A percentile compares a stretch with the other conserved stretches of the same genome.
Evolutionary conservation across 1,140 invertebrate genomes (phyloP).

Genomic region (Ips typographus): DNA sequence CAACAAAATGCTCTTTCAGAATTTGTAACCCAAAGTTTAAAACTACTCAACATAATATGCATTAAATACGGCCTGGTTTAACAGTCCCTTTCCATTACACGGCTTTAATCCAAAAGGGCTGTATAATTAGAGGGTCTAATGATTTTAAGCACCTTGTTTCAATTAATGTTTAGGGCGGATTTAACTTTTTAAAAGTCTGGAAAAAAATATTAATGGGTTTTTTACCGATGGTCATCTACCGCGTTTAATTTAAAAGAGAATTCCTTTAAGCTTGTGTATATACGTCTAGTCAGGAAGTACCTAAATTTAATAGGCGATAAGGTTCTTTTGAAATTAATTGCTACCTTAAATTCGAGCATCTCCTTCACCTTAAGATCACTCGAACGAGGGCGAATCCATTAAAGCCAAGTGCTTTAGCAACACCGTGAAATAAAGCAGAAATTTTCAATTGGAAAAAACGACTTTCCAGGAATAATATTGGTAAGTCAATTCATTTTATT

Average conservation of each 20-base stretch:
- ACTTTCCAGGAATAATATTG: background rate
- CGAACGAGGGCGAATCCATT: constrained; percentile 8
- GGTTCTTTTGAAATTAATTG: constrained; percentile 13
- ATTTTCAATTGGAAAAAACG: background rate
- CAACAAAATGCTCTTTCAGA: constrained; percentile 20
- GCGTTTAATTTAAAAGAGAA: background rate
- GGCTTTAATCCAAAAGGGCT: constrained; percentile 27
- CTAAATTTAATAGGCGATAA: constrained; percentile 13
- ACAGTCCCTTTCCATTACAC: constrained; percentile 26
- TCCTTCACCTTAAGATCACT: constrained; percentile 12
- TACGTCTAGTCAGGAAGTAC: background rate
- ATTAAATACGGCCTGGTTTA: constrained; percentile 27
- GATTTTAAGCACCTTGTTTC: constrained; percentile 33
- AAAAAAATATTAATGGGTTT: constrained; percentile 14
- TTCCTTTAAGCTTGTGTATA: no score
- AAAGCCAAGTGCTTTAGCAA: constrained; percentile 4
- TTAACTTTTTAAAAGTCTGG: constrained; percentile 7
- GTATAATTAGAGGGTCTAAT: constrained; percentile 28
- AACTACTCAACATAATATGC: constrained; percentile 27
- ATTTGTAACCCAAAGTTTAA: constrained; percentile 16
- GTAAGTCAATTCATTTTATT: background rate
- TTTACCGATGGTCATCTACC: background rate
- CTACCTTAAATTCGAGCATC: constrained; percentile 1
- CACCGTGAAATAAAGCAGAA: background rate
- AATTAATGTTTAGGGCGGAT: constrained; percentile 24